Evolutionary conservation across 1,140 invertebrate genomes (phyloP).

Genomic region (Drosophila melanica): DNA sequence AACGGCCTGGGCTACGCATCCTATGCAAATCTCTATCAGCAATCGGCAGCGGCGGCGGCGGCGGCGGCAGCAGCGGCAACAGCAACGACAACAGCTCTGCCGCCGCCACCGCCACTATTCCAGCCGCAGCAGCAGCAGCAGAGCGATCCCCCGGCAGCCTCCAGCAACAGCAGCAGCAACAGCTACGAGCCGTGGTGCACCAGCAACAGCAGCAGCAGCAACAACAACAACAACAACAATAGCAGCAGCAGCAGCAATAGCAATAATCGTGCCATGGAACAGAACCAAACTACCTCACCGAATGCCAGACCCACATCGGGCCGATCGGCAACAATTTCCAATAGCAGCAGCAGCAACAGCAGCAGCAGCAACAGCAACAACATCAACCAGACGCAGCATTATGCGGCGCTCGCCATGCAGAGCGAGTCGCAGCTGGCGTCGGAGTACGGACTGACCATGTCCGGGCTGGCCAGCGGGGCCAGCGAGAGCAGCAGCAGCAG

Average conservation of each 20-base stretch:
- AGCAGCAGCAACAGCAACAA: slow-evolving; percentile 12
- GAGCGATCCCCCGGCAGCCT: slow-evolving; percentile 1
- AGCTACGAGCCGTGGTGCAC: slow-evolving; percentile 25
- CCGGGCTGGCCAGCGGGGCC: slow-evolving; percentile 64
- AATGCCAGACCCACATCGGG: slow-evolving; percentile 18
- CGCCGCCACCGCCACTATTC: slow-evolving; percentile 52
- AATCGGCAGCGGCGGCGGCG: slow-evolving; percentile 23
- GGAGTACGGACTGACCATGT: slow-evolving; percentile 77
- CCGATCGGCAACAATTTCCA: slow-evolving; percentile 1
- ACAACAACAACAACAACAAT: background rate
- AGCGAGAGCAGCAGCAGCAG: slow-evolving; percentile 56
- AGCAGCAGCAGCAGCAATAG: slow-evolving; percentile 1
- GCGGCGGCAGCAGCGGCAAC: slow-evolving; percentile 2
- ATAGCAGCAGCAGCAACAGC: slow-evolving; percentile 22
- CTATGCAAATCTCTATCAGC: slow-evolving; percentile 74
- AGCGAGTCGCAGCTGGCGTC: slow-evolving; percentile 75
- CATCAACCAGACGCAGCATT: slow-evolving; percentile 48
- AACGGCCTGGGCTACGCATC: slow-evolving; percentile 54
- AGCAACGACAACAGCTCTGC: slow-evolving; percentile 15
- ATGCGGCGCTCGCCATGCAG: slow-evolving; percentile 73
- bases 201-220: slow-evolving; percentile 12
- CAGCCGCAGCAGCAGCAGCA: slow-evolving; percentile 18
- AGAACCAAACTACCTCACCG: slow-evolving; percentile 39
- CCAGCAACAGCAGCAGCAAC: slow-evolving; percentile 21
- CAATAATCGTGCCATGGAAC: slow-evolving; percentile 48